Base-by-base conservation (phyloP, 2,797 vertebrate genomes). In the Allobates femoralis region DNA sequence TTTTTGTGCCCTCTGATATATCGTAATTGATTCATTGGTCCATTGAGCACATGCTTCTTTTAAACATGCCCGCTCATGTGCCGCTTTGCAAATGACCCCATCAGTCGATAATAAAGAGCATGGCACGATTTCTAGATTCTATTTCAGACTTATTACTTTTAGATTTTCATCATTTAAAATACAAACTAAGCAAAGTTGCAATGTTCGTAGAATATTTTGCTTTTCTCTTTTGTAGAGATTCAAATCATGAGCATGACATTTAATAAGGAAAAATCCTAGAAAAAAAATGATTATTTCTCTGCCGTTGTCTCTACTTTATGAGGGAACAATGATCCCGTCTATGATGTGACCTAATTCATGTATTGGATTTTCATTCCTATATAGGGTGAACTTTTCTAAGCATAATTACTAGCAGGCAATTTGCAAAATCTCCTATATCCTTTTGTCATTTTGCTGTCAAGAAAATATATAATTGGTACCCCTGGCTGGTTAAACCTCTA, bases 191-290 rank as follows among this genome's bases (percentile, higher is more conserved):
- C 16, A 66, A 41, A 62, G 30, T 19, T n/a, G 32, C 23, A 73
- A 83, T 56, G 58, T 50, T 28, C 53, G 5, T 8, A 26, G 58
- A 80, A 64, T 51, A 66, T 80, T 66, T 50, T 28, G 15, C n/a
- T 55, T 32, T 67, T 83, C 21, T 34, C 81, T n/a, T 58, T 37
- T 55, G 53, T 73, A 73, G 53, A 60, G 50, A 73, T 82, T 82
- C 66, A 53, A 37, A 82, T 82, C 66, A 58, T 73, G 81, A 19
- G 41, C 23, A 1, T 83, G 81, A 83, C 81, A 83, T 83, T 83
- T 83, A 83, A 58, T 30, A 30, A 83, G n/a, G 67, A 60, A 73
- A 83, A 74, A 83, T 56, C 66, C 56, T n/a, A 56, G 81, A 58
- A 56, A 73, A 83, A 74, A 73, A 83, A 34, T 83, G 28, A 74